Evolutionary conservation across 2,888 invertebrate species (phyloP), one percentile per base, ranked within the genome.

Genomic region (Heliconius sara): DNA sequence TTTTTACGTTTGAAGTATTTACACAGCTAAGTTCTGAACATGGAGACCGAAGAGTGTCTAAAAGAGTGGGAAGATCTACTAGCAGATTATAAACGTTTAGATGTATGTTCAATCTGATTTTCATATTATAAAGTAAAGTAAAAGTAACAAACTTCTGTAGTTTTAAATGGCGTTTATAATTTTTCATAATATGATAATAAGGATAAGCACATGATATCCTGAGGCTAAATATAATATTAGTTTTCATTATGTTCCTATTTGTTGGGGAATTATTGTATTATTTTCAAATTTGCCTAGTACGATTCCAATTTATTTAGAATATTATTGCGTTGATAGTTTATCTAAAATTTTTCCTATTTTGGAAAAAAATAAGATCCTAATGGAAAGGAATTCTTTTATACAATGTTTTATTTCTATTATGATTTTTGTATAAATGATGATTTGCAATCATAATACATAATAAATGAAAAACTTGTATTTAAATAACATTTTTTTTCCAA

Each of bases 31-130:
- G 13, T 70, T 34, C 68, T 19, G 34, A 76, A 88, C 82, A 96
- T 96, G 96, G 96, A 97, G 87, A 92, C 96, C 83, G 96, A 96
- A 84, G 96, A 96, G 85, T 95, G 96, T 90, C 82, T 96, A 73
- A 96, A 96, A 88, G 98, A 98, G 89, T 98, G 98, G 97, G 96
- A 97, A 84, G 98, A 98, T 89, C 95, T 98, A 84, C 92, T 96
- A 79, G 95, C 95, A 70, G 98, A 98, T 90, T 98, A 96, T 91
- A 97, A 97, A 91, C 96, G 97, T 82, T 95, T 98, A 82, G 98
- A 98, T 97, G 98, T 98, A 95, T 91, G 83, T 77, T 73, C 72
- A 25, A 73, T 27, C 67, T 82, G 80, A 80, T 80, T 82, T 83
- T 27, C 43, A 34, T 66, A 78, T 19, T 34, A 57, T 39, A 39